Evolutionary conservation across 2,797 vertebrate genomes (phyloP), one percentile per base, ranked within the genome.

Genomic region (Eidolon dupreanum): DNA sequence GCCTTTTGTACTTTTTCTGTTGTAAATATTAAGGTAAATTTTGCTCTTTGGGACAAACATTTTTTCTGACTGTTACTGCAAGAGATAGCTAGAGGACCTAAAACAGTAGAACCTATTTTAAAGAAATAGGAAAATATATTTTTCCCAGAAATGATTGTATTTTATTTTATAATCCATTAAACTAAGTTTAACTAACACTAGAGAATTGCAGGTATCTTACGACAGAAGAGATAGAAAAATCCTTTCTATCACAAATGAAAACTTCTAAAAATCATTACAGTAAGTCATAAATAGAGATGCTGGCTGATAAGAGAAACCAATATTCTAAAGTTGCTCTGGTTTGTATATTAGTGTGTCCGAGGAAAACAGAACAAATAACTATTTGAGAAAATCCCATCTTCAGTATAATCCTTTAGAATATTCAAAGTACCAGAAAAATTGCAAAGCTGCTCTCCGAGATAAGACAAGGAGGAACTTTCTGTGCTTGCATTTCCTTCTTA

Each of bases 11-110:
- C n/a, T 88, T 87, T 97, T 95, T 97, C 96, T 97, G 74, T 90
- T 98, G 91, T 98, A 97, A 98, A 98, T 95, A 97, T 89, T 98
- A 96, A 98, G 95, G 98, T 97, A 98, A 86, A 26, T 43, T 78
- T 97, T 96, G 38, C 49, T 98, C 88, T 97, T 93, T 96, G 96
- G 97, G 83, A 97, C 86, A 89, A 87, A 41, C 86, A 79, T 97
- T 98, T 96, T 94, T 96, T 84, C 83, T 92, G 66, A 93, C 53
- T 96, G 82, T 95, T 98, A 95, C 73, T 97, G 96, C 78, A 90
- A n/a, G 33, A 94, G 90, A 90, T 96, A 84, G 59, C 79, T 57
- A 71, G 65, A 93, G 53, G 49, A 49, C 49, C 49, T 49, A 16
- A 49, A 49, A 49, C 59, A 96, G 66, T 12, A 95, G 88, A 96